Base-by-base conservation (phyloP, 2,888 invertebrate species). In the Scaptodrosophila latifasciaeformis region DNA sequence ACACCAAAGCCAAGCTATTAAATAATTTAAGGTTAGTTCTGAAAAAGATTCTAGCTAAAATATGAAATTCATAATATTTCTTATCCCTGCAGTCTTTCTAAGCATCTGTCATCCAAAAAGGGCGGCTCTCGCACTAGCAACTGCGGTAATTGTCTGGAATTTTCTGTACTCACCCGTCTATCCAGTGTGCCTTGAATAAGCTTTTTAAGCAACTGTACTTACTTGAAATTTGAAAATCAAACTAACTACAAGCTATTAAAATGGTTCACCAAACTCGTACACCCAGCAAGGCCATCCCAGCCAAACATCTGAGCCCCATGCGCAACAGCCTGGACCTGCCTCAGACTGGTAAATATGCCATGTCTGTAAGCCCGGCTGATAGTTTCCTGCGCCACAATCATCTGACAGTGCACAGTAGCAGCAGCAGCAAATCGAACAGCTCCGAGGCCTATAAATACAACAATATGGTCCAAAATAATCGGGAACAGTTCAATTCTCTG, bases 101-200 rank as follows among this genome's bases (percentile, higher is more conserved):
- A 94, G 88, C 93, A 94, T 87, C 89, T 95, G 76, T 89, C 90
- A 82, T 93, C 93, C 58, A 90, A 92, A 93, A 94, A 89, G 93
- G 94, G 94, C 72, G 94, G 94, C 72, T 95, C 94, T 79, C 91
- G 95, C 80, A 90, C 92, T 69, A 95, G 93, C 70, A 95, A 94
- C 88, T 91, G 93, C 86, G 95, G 92, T 69, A 95, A 95, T 88
- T 90, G 91, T 56, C 87, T 95, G 87, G 95, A 95, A 89, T 91
- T 94, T 85, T 90, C 93, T 82, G 94, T 95, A 37, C 90, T 95
- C 43, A 94, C 93, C 45, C 92, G 91, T 84, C 88, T 95, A 46
- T 93, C 94, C 86, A 94, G 93, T 92, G 95, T 95, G 63, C 95
- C 95, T 70, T 95, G 93, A 91, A 50, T 46, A 7, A n/a, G 1